Evolutionary conservation across 1,140 invertebrate genomes (phyloP).

Genomic region (Drosophila punjabiensis): DNA sequence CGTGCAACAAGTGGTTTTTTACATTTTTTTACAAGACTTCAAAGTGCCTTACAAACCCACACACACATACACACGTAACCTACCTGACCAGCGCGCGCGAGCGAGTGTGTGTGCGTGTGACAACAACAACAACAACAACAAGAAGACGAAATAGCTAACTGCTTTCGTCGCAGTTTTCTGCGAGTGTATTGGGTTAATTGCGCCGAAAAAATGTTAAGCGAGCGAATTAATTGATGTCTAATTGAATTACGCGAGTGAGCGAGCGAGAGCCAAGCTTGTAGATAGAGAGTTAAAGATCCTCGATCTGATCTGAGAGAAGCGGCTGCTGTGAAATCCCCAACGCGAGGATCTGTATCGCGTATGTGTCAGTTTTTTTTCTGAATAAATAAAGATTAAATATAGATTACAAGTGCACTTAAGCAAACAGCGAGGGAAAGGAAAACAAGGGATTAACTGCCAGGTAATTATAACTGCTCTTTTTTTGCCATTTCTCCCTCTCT

Average conservation of each 20-base stretch:
- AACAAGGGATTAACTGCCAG: slow-evolving; percentile 53
- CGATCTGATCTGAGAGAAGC: slow-evolving; percentile 14
- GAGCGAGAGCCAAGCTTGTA: not conserved
- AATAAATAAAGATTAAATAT: slow-evolving; percentile 70
- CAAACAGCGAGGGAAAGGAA: slow-evolving; percentile 37
- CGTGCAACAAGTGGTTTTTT: slow-evolving; percentile 72
- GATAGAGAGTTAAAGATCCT: slow-evolving; percentile 21
- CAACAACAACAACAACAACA: slow-evolving; percentile 32
- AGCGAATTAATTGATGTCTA: slow-evolving; percentile 56
- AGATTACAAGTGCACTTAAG: slow-evolving; percentile 74
- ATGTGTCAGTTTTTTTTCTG: slow-evolving; percentile 41
- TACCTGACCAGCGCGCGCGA: slow-evolving; percentile 33
- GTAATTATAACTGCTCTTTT: slow-evolving; percentile 69
- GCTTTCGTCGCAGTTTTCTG: slow-evolving; percentile 60
- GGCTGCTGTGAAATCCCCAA: slow-evolving; percentile 60
- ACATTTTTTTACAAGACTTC: slow-evolving; percentile 47
- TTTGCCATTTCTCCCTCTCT: slow-evolving; percentile 45
- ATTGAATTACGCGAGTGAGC: slow-evolving; percentile 60
- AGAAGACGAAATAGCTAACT: slow-evolving; percentile 57
- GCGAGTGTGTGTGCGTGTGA: slow-evolving; percentile 17
- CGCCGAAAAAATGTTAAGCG: slow-evolving; percentile 74
- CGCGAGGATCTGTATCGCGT: slow-evolving; percentile 80
- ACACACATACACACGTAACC: slow-evolving; percentile 28
- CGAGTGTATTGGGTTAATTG: slow-evolving; percentile 61
- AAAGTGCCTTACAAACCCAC: slow-evolving; percentile 61